A percentile compares a stretch with the other conserved stretches of the same genome.
Conservation (phyloP, 2,113 vertebrate genomes). For the Gadus macrocephalus region DNA sequence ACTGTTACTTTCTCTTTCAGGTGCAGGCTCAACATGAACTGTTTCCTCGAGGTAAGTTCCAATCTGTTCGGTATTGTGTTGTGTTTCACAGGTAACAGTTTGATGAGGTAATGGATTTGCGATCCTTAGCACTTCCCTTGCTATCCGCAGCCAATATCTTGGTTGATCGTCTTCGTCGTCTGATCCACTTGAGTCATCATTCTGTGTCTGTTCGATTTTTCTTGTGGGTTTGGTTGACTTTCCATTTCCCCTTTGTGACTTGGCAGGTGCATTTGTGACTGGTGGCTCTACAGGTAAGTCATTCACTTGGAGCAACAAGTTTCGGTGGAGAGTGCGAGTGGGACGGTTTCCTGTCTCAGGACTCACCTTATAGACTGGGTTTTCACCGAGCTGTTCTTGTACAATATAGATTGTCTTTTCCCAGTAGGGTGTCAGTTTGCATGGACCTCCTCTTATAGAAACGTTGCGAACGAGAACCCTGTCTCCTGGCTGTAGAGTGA, state of each 20-base stretch:
- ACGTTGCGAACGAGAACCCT: constrained; percentile 20
- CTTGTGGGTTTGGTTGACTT: not conserved
- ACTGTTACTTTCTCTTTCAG: too few species aligned
- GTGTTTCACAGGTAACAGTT: too few species aligned
- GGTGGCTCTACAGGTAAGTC: not conserved
- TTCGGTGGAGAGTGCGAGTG: not conserved
- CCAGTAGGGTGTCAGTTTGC: constrained; percentile 23
- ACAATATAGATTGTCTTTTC: constrained; percentile 14
- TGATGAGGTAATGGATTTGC: too few species aligned
- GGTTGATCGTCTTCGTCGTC: not conserved
- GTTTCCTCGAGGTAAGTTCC: too few species aligned
- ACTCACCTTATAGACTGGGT: not conserved
- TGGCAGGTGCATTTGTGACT: not conserved
- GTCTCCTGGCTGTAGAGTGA: constrained; percentile 13
- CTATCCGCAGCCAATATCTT: not conserved
- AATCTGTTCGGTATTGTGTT: too few species aligned
- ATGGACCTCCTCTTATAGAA: constrained; percentile 13
- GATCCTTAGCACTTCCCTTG: too few species aligned
- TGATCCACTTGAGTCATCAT: not conserved
- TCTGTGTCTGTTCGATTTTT: not conserved
- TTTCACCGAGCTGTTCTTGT: not conserved
- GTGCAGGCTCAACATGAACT: too few species aligned
- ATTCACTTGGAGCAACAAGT: not conserved
- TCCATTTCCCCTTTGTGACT: not conserved
- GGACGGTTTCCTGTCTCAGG: not conserved